Base-by-base conservation (phyloP, 2,888 invertebrate species). In the Scaptomyza reducta region DNA sequence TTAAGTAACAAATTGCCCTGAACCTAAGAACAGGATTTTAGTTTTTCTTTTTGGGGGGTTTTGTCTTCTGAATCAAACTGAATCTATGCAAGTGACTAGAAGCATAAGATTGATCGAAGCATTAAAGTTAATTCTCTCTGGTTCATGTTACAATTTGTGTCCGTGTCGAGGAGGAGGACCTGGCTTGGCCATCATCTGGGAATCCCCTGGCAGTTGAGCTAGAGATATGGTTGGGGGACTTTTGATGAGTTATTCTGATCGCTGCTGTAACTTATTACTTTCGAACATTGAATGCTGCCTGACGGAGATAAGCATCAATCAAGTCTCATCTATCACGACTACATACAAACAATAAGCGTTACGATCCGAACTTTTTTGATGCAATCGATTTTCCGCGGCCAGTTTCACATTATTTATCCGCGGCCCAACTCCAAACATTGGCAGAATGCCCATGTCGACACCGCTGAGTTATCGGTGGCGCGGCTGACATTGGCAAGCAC, bases 391-490 rank as follows among this genome's bases (percentile, higher is more conserved):
- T 94, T 72, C 95, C 95, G 45, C 95, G 95, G 55, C 94, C 95
- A 59, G 94, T 95, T n/a, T 63, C 94, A 95, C 90, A 94, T 95
- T 88, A 93, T 94, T 83, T 94, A 95, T 92, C 95, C 94, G 50
- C 94, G 94, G 83, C 94, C 95, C 31, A 88, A 89, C 11, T 83
- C 79, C 27, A 83, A 80, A 45, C 74, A 75, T 11, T 55, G 77
- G 29, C 77, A 79, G n/a, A 69, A 79, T 35, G 80, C 57, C 27
- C 70, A n/a, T n/a, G 65, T 55, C 54, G 47, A 1, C 53, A 29
- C 61, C 10, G 46, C 57, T 35, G 50, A 69, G 47, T 58, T 65
- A 60, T 49, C 69, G 6, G 40, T 61, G 14, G 55, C 62, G 14
- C 33, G 75, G n/a, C 38, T 82, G 7, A 60, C 62, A 2, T 46